Conservation (phyloP, 2,888 invertebrate genomes). For the Drosophila melanosoma region DNA sequence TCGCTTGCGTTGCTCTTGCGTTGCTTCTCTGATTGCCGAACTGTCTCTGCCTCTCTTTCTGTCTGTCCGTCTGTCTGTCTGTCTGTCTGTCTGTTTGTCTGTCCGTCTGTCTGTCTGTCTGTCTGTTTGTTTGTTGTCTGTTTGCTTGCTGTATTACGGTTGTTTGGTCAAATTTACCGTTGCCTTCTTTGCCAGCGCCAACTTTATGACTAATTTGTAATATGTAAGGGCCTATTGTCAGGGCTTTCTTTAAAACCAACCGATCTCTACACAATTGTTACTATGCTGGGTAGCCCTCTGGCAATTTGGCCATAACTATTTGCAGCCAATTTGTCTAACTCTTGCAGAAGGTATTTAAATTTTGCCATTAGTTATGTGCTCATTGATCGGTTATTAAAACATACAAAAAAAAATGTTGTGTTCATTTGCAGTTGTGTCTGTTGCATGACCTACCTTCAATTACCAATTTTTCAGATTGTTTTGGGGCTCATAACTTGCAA, state of each 20-base stretch:
- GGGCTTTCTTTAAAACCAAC: constrained; percentile 26
- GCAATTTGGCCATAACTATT: background rate
- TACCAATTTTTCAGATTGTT: background rate
- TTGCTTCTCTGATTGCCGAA: constrained; percentile 1
- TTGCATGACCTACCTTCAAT: background rate
- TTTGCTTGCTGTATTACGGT: constrained; percentile 57
- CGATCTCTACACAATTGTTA: constrained; percentile 12
- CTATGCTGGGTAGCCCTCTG: background rate
- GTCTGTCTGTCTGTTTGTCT: constrained; percentile 23
- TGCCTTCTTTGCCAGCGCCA: constrained; percentile 43
- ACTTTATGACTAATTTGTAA: constrained; percentile 44
- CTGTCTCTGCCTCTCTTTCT: constrained; percentile 4
- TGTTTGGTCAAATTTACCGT: constrained; percentile 67
- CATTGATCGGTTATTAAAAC: background rate
- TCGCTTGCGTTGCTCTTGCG: constrained; percentile 15
- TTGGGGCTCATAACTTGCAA: background rate
- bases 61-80: constrained; percentile 12
- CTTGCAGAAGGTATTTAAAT: background rate
- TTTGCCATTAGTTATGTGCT: background rate
- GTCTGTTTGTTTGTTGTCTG: constrained; percentile 39
- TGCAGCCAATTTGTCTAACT: background rate
- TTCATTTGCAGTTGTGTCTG: constrained; percentile 32
- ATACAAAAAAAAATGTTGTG: background rate
- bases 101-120: constrained; percentile 15
- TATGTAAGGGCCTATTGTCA: constrained; percentile 34